Percentiles rank a stretch among this genome's conserved stretches.
phyloP scores from a whole-genome alignment of 1,140 invertebrate species.

The Hyles vespertilio region DNA sequence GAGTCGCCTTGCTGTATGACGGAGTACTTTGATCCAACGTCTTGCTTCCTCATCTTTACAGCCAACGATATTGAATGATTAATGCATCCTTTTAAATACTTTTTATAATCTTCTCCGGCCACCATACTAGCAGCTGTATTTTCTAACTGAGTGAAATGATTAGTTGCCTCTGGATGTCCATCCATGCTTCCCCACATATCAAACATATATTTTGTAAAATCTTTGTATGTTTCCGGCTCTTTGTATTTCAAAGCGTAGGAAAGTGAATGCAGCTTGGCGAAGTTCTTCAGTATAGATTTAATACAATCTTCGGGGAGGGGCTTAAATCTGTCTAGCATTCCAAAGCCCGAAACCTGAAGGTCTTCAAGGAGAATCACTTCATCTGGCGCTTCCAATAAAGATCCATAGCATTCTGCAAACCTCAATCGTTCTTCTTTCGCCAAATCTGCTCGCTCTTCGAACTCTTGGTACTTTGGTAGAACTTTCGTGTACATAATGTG shows the following conservation, averaged over 20 bases:
- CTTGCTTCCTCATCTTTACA: not conserved
- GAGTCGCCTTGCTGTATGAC: slow-evolving; percentile 26
- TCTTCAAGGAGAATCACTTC: slow-evolving; percentile 77
- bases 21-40: not conserved
- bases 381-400: slow-evolving; percentile 40
- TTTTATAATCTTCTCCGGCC: slow-evolving; percentile 17
- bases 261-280: slow-evolving; percentile 76
- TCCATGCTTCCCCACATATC: slow-evolving; percentile 6
- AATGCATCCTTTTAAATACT: slow-evolving; percentile 5
- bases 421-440: slow-evolving; percentile 34
- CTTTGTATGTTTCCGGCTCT: slow-evolving; percentile 41
- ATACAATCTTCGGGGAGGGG: slow-evolving; percentile 66
- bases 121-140: slow-evolving; percentile 4
- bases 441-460: slow-evolving; percentile 43
- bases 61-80: not conserved
- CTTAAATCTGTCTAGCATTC: slow-evolving; percentile 62
- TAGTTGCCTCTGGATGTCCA: not conserved
- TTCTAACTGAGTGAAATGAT: slow-evolving; percentile 2
- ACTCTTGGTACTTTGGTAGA: slow-evolving; percentile 45
- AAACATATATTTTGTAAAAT: slow-evolving; percentile 12
- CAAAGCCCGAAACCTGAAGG: slow-evolving; percentile 59
- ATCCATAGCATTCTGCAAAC: slow-evolving; percentile 59
- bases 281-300: slow-evolving; percentile 60
- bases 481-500: slow-evolving; percentile 17
- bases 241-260: slow-evolving; percentile 70